A percentile compares a stretch with the other conserved stretches of the same genome.
phyloP scores from a whole-genome alignment of 2,113 vertebrate species.

The Cyphomyrus discorhynchus region DNA sequence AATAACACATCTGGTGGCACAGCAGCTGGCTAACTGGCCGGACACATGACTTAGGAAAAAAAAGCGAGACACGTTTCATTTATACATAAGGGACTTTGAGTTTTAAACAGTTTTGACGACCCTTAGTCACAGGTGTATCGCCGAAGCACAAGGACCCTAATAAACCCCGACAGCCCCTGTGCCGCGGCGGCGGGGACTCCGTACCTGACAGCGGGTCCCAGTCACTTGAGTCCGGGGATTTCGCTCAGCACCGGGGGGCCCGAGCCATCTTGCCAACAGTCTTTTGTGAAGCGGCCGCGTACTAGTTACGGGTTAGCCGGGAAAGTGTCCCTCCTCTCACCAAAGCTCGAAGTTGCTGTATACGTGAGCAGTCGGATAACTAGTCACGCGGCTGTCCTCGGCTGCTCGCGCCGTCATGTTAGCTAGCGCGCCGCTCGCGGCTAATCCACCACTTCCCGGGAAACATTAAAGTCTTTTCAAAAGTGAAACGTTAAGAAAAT shows the following conservation, averaged over 20 bases:
- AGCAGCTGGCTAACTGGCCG: not conserved
- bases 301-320: not conserved
- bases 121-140: not conserved
- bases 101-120: not conserved
- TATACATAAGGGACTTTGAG: not conserved
- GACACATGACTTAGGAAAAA: not conserved
- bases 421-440: not conserved
- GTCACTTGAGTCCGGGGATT: constrained; percentile 17
- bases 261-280: not conserved
- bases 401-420: not conserved
- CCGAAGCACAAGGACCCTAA: not conserved
- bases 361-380: not conserved
- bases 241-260: not conserved
- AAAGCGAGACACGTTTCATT: not conserved
- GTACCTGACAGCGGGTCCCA: not conserved
- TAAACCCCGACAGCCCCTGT: not conserved
- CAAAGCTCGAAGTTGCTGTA: not conserved
- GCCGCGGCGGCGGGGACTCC: not conserved
- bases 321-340: not conserved
- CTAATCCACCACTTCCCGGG: not conserved
- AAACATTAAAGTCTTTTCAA: not conserved
- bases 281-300: not conserved
- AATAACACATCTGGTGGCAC: not conserved
- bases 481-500: not conserved
- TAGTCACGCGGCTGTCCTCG: not conserved